Evolutionary conservation across 2,113 vertebrate genomes (phyloP).

Genomic region (Cyprinodon variegatus): DNA sequence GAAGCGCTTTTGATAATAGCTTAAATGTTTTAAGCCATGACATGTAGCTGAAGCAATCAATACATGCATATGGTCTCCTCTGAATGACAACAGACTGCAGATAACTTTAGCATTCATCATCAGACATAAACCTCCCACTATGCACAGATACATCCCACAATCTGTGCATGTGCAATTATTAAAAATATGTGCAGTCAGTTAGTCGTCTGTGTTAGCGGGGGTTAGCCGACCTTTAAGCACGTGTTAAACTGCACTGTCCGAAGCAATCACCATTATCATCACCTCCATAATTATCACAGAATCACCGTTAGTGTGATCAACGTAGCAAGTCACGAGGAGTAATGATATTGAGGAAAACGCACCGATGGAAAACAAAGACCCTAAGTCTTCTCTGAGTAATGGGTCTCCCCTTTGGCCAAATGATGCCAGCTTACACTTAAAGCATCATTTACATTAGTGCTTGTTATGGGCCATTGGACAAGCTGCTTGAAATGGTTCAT

Average conservation of each 20-base stretch:
- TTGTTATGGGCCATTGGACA: conserved; percentile 62
- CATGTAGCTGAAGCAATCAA: neutral
- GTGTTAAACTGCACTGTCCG: conserved; percentile 42
- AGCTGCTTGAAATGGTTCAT: conserved; percentile 61
- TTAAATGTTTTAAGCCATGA: neutral
- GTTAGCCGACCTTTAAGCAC: conserved; percentile 22
- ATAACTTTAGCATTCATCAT: too few species aligned
- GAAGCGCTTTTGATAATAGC: too few species aligned
- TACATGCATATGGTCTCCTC: neutral
- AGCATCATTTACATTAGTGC: conserved; percentile 74
- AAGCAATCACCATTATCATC: conserved; percentile 50
- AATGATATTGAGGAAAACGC: conserved; percentile 45
- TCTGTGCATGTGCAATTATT: neutral
- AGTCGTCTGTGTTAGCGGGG: conserved; percentile 9
- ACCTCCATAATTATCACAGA: conserved; percentile 55
- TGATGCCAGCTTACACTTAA: conserved; percentile 64
- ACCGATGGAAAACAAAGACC: conserved; percentile 38
- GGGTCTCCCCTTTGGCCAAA: conserved; percentile 61
- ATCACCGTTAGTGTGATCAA: conserved; percentile 56
- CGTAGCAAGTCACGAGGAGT: conserved; percentile 44
- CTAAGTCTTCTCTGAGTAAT: conserved; percentile 56
- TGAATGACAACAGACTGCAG: neutral
- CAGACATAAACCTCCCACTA: neutral
- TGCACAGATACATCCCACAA: neutral
- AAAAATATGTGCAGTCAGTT: neutral